These are phyloP conservation scores for Adoxophyes honmai DNA, from an alignment of 1,140 invertebrate genomes.

Conservation along the genomic window DNA sequence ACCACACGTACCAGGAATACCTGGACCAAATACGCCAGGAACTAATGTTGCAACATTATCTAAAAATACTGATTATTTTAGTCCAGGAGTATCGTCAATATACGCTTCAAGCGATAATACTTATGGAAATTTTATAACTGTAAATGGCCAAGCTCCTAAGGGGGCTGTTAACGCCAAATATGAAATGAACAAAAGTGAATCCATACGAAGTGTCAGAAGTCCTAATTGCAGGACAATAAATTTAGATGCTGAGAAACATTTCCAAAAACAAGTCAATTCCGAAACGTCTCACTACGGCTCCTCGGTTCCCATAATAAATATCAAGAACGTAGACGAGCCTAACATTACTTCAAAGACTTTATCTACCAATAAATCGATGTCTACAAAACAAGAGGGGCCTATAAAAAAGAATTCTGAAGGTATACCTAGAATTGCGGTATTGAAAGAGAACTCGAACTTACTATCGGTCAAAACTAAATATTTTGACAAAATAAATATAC, in stretches of 20 bases:
- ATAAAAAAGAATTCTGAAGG: conserved; percentile 59
- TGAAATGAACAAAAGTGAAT: conserved; percentile 31
- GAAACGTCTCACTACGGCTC: conserved; percentile 36
- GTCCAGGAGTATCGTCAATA: conserved; percentile 29
- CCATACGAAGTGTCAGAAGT: conserved; percentile 36
- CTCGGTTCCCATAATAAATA: conserved; percentile 56
- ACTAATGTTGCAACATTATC: conserved; percentile 53
- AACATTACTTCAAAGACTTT: conserved; percentile 30
- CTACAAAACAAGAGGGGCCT: conserved; percentile 38
- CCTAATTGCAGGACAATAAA: conserved; percentile 38
- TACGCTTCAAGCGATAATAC: conserved; percentile 34
- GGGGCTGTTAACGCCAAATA: conserved; percentile 30
- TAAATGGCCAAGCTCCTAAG: conserved; percentile 34
- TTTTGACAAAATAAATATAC: conserved; percentile 36
- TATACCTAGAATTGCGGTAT: conserved; percentile 36
- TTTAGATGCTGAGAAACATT: conserved; percentile 41
- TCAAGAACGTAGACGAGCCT: conserved; percentile 62
- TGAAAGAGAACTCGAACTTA: conserved; percentile 56
- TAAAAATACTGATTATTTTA: conserved; percentile 35
- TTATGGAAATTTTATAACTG: conserved; percentile 23
- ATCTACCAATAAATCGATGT: conserved; percentile 27
- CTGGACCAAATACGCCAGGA: conserved; percentile 83
- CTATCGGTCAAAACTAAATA: conserved; percentile 37
- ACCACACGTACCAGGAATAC: conserved; percentile 91
- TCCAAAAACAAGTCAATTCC: conserved; percentile 33